Base-by-base conservation (phyloP, 2,888 invertebrate species). In the Phengaris arion region DNA sequence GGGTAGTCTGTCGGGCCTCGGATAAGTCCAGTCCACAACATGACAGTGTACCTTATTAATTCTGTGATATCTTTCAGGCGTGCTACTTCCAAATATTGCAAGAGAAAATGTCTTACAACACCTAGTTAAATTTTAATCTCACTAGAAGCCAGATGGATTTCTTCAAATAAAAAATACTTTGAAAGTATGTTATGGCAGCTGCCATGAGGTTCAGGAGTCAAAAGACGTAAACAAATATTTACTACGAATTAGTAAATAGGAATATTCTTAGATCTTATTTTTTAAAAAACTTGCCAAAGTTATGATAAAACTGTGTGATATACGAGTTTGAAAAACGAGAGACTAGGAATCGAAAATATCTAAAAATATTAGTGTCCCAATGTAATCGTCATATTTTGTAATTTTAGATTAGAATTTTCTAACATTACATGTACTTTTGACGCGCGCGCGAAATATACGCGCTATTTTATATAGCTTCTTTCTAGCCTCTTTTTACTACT, bases 81-180 rank as follows among this genome's bases (percentile, higher is more conserved):
- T 96, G 96, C 85, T 96, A 96, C 88, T 95, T 95, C 85, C 96
- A 96, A 93, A 96, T 96, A 82, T 94, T 96, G 13, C 96, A 96
- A 92, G 96, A 96, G 86, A 96, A 95, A 86, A 94, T 95, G 89
- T 93, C 94, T 68, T 94, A 94, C 79, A 91, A 89, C 82, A 91
- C 85, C 76, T 80, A 76, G 78, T 75, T 64, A 55, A 8, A 35
- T 35, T 35, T 35, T 35, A 35, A 76, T 79, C 76, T 78, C 81
- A 81, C 68, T 74, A 75, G 74, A 74, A 57, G 22, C n/a, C 54
- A 55, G 59, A 59, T 51, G 59, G 59, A 74, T 59, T 46, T 48
- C 48, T 45, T 59, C 45, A 48, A 22, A 59, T 22, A 22, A 15
- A 15, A 55, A 59, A 10, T 59, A 64, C 64, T 22, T 59, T 59